These are phyloP conservation scores for Himalopsyche phryganea DNA, from an alignment of 1,140 invertebrate species.

Conservation along the genomic window DNA sequence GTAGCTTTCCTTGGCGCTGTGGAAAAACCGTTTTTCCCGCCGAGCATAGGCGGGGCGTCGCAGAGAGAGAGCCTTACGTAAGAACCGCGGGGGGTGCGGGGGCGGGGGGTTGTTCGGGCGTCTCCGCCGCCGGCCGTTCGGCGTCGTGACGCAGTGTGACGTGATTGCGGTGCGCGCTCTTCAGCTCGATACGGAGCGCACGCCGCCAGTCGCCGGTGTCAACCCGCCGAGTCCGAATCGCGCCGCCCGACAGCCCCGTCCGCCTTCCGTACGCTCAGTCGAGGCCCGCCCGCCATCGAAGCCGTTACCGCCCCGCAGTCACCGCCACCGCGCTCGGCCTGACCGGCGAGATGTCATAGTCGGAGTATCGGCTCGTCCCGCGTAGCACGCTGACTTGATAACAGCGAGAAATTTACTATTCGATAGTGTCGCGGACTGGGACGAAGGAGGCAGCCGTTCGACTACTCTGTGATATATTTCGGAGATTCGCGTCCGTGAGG, in stretches of 20 bases:
- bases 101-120: slow-evolving; percentile 34
- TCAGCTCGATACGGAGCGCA: slow-evolving; percentile 48
- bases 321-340: slow-evolving; percentile 5
- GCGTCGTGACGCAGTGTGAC: slow-evolving; percentile 56
- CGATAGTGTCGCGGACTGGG: slow-evolving; percentile 41
- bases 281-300: slow-evolving; percentile 35
- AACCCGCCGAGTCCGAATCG: too few relatives aligned
- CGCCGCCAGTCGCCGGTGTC: slow-evolving; percentile 45
- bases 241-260: slow-evolving; percentile 36
- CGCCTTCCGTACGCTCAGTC: slow-evolving; percentile 46
- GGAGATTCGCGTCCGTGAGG: slow-evolving; percentile 44
- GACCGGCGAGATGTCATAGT: slow-evolving; percentile 6
- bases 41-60: background rate
- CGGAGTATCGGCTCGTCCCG: slow-evolving; percentile 9
- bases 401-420: slow-evolving; percentile 50
- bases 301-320: slow-evolving; percentile 24
- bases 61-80: slow-evolving; percentile 10
- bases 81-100: background rate
- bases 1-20: background rate
- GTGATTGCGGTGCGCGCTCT: slow-evolving; percentile 42
- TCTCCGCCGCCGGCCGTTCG: slow-evolving; percentile 43
- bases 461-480: slow-evolving; percentile 45
- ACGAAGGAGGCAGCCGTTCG: slow-evolving; percentile 48
- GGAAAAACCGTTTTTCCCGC: slow-evolving; percentile 4
- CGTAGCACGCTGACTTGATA: slow-evolving; percentile 41